Evolutionary conservation across 2,797 vertebrate genomes (phyloP), one percentile per base, ranked within the genome.

Genomic region (Nasua narica): DNA sequence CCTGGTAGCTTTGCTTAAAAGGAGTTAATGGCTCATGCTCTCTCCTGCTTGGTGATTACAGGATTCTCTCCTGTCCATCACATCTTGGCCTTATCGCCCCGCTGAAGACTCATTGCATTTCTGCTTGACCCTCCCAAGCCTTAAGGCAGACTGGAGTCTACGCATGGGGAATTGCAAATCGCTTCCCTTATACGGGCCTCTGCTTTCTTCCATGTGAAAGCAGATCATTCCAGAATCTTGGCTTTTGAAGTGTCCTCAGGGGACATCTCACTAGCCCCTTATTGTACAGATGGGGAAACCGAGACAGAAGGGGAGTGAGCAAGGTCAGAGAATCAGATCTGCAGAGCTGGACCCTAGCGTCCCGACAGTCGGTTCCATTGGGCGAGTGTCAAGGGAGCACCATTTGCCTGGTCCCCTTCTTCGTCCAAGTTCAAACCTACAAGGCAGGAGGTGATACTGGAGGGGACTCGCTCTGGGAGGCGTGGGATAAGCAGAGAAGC

Each of bases 1-100:
- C 40, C 40, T 93, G 76, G 95, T 19, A 15, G 94, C 85, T 94
- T 97, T 92, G 96, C 84, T 97, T 98, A 81, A 98, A 98, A 98
- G 96, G 97, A 97, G 97, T 97, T 98, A 98, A 98, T 98, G 98
- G 98, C 97, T 97, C 97, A 37, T 94, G 82, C 97, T 96, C 94
- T 90, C 77, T 90, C 76, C n/a, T 93, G 97, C 95, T 97, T 95
- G 18, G 3, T 96, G 97, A 98, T 98, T 97, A 97, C 87, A 96
- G 96, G 92, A 52, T 95, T 95, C 97, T 97, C 97, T 93, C 96
- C 95, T 95, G 91, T 97, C 98, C 95, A 88, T 98, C 98, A 95
- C 43, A 40, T 60, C 54, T 70, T 37, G 92, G 96, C 95, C 97
- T 97, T 91, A 83, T 88, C 93, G 98, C 96, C 87, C 85, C 7